Evolutionary conservation across 2,888 invertebrate genomes (phyloP).

Genomic region (Yponomeuta cagnagella): DNA sequence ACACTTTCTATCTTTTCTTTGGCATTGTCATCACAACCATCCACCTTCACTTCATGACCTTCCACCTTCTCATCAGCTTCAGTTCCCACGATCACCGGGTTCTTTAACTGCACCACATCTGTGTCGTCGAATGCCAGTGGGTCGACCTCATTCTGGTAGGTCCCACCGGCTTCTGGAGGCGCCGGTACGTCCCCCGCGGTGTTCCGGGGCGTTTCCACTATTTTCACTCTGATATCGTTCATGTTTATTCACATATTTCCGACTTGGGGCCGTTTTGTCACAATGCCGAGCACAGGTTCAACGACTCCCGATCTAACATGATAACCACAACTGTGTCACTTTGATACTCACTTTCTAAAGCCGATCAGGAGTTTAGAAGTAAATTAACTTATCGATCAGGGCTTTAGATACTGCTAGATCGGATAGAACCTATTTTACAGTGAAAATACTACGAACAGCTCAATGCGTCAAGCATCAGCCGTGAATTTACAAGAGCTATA

Average conservation of each 20-base stretch:
- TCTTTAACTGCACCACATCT: neutral
- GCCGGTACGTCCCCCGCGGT: constrained; percentile 2
- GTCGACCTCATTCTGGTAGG: constrained; percentile 54
- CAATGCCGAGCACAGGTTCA: constrained; percentile 61
- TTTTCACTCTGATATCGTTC: constrained; percentile 70
- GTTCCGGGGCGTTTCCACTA: constrained; percentile 30
- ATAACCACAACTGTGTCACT: constrained; percentile 36
- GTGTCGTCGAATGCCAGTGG: constrained; percentile 49
- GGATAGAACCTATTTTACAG: neutral
- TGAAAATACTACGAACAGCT: constrained; percentile 21
- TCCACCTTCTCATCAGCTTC: constrained; percentile 34
- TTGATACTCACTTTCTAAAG: constrained; percentile 8
- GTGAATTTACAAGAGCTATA: constrained; percentile 57
- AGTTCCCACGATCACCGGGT: constrained; percentile 26
- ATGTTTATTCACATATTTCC: constrained; percentile 75
- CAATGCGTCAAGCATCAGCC: constrained; percentile 55
- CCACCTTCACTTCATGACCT: constrained; percentile 31
- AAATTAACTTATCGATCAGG: neutral
- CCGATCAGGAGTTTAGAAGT: constrained; percentile 8
- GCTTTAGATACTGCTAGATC: neutral
- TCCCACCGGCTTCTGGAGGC: constrained; percentile 36
- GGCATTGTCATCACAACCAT: constrained; percentile 68
- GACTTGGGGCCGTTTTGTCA: constrained; percentile 60
- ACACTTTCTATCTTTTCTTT: constrained; percentile 49
- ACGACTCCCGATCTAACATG: constrained; percentile 56